Base-by-base conservation (phyloP, 2,888 invertebrate species). In the Apomyelois bistriatella region DNA sequence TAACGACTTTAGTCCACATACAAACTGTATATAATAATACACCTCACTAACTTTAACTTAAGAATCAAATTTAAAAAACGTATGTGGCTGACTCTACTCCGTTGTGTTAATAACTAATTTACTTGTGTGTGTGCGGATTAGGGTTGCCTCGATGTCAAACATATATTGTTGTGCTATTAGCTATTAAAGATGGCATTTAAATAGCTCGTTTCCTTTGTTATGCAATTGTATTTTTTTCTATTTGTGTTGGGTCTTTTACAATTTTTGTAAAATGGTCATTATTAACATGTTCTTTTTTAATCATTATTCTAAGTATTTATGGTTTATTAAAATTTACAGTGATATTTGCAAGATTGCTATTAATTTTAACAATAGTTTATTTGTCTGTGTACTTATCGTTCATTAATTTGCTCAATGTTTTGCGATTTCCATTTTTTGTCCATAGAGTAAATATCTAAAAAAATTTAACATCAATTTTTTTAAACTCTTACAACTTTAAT, bases 91-190 rank as follows among this genome's bases (percentile, higher is more conserved):
- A 59, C 28, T 43, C 12, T 30, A 32, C 46, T 76, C 76, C 76
- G 22, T 79, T 78, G 77, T 75, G 77, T 76, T 82, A 79, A 80
- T 80, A 79, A 77, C 74, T 79, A 74, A 59, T 68, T 68, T 72
- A 61, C 70, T 64, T 55, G 58, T 58, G 51, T 55, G 55, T 54
- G 49, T 57, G 54, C 58, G 56, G 56, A 54, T 54, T 49, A 55
- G 57, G 42, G 53, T 32, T 46, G 46, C 46, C 46, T 12, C 32
- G 16, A 32, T 46, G 46, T 46, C 46, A 46, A 46, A 46, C 46
- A 46, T 46, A 32, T 46, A 46, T 46, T 64, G 60, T 61, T 66
- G 66, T 66, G 28, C 48, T 49, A 38, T 30, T 49, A 49, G 70
- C 73, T 69, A 72, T 72, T 70, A 72, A 66, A 72, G 70, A 65